Evolutionary conservation across 2,113 vertebrate genomes (phyloP).

Genomic region (Rhinichthys klamathensis): DNA sequence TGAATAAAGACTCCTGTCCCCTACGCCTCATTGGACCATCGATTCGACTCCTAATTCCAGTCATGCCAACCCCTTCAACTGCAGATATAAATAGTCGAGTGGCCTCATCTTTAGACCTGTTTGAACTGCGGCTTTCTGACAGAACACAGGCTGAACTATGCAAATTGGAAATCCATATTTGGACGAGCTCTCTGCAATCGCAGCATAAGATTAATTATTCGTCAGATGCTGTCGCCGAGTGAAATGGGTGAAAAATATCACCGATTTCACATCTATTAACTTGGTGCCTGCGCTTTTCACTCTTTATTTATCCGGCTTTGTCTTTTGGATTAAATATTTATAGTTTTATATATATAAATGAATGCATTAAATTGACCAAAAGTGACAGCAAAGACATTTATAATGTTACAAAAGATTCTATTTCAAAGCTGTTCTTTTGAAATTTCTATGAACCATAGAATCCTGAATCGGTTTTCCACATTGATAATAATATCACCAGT

Average conservation of each 20-base stretch:
- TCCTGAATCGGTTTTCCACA: too few relatives aligned
- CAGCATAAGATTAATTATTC: constrained; percentile 26
- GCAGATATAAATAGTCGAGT: constrained; percentile 6
- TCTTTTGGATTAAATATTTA: not conserved
- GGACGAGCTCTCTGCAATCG: not conserved
- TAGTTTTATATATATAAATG: not conserved
- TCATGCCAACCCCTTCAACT: constrained; percentile 13
- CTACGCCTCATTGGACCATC: constrained; percentile 53
- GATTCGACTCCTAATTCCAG: constrained; percentile 61
- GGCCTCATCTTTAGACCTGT: constrained; percentile 10
- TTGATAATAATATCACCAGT: too few relatives aligned
- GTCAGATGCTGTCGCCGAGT: not conserved
- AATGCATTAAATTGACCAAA: not conserved
- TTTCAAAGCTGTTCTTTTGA: not conserved
- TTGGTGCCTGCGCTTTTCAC: not conserved
- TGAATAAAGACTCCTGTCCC: constrained; percentile 59
- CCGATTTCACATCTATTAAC: not conserved
- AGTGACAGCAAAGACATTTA: too few relatives aligned
- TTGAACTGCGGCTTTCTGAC: constrained; percentile 3
- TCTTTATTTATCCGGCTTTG: not conserved
- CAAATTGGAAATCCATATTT: constrained; percentile 42
- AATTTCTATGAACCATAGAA: not conserved
- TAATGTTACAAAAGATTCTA: too few relatives aligned
- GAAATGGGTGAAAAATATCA: not conserved
- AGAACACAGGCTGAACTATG: not conserved